phyloP scores from a whole-genome alignment of 1,140 invertebrate genomes.

The Brachionus sp. region DNA sequence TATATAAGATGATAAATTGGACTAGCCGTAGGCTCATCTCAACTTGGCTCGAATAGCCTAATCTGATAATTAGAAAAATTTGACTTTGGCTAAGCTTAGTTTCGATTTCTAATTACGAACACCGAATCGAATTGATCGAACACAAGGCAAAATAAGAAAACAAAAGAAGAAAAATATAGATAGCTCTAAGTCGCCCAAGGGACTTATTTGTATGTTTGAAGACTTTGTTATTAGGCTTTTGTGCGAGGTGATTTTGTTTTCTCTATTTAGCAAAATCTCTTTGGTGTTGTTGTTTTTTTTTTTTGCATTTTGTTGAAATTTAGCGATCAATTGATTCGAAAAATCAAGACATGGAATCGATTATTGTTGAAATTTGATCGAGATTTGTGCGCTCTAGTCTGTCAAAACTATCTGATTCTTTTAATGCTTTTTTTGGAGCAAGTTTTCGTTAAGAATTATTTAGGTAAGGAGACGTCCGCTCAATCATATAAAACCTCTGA shows the following conservation, averaged over 20 bases:
- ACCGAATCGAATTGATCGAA: neutral
- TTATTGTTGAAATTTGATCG: constrained; percentile 26
- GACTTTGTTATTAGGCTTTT: constrained; percentile 27
- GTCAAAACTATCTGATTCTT: neutral
- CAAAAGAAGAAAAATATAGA: neutral
- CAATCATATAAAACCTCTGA: neutral
- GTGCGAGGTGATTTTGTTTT: neutral
- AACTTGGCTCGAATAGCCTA: neutral
- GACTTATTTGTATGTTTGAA: constrained; percentile 31
- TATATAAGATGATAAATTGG: constrained; percentile 6
- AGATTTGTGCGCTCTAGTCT: neutral
- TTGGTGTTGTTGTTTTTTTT: neutral
- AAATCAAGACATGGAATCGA: neutral
- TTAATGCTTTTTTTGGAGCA: neutral
- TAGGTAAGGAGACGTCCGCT: neutral
- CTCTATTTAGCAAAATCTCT: neutral
- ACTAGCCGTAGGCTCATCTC: neutral
- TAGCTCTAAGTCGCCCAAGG: constrained; percentile 27
- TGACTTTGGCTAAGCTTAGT: neutral
- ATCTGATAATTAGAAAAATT: constrained; percentile 33
- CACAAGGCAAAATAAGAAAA: neutral
- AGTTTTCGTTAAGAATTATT: constrained; percentile 19
- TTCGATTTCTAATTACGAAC: neutral
- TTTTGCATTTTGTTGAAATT: neutral
- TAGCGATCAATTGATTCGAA: neutral